Conservation (phyloP, 1,140 invertebrate species). For the Hyles vespertilio region DNA sequence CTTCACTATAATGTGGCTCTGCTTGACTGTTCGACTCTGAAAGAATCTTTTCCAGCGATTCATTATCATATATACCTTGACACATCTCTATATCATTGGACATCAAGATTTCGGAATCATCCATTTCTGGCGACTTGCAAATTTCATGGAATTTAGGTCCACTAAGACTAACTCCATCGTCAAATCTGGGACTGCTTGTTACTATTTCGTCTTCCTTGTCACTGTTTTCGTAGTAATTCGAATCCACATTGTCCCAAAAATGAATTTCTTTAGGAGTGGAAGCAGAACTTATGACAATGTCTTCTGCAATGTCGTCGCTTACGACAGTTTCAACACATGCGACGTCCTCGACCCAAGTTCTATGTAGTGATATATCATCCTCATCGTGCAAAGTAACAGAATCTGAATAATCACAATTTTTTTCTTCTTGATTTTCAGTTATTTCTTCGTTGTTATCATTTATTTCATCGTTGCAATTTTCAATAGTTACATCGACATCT, state of each 20-base stretch:
- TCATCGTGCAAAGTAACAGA: conserved; percentile 13
- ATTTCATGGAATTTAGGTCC: conserved; percentile 50
- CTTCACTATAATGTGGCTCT: conserved; percentile 8
- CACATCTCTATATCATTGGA: conserved; percentile 32
- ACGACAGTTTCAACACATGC: conserved; percentile 69
- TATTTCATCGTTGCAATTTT: too few species aligned
- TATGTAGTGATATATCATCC: conserved; percentile 34
- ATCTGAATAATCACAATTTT: conserved; percentile 22
- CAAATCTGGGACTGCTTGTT: conserved; percentile 50
- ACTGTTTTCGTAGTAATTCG: conserved; percentile 24
- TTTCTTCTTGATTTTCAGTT: conserved; percentile 1
- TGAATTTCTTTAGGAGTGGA: conserved; percentile 34
- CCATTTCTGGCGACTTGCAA: conserved; percentile 54
- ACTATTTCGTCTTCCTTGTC: conserved; percentile 43
- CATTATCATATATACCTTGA: conserved; percentile 35
- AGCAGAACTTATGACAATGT: conserved; percentile 40
- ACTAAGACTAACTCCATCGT: conserved; percentile 44
- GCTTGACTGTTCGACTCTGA: conserved; percentile 29
- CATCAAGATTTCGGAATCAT: conserved; percentile 53
- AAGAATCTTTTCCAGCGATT: conserved; percentile 40
- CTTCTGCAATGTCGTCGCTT: conserved; percentile 60
- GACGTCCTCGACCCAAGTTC: conserved; percentile 67
- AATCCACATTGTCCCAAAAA: conserved; percentile 27
- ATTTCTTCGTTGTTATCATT: conserved; percentile 5
- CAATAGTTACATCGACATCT: too few species aligned